These are phyloP conservation scores for Tenebrio molitor DNA, from an alignment of 1,140 invertebrate genomes.

Conservation along the genomic window DNA sequence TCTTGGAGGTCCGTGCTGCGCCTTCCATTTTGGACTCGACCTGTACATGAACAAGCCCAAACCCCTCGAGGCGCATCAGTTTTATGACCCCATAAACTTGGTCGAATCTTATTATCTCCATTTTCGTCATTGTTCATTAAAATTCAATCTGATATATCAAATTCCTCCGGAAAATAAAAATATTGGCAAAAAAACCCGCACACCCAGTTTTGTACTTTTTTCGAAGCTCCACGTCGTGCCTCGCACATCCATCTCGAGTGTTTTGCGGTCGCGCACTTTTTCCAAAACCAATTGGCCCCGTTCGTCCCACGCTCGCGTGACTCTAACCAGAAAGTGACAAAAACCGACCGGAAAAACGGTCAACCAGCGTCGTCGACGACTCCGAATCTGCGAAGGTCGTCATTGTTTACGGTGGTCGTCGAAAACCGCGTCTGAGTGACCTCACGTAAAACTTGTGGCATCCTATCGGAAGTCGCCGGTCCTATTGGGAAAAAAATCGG, in stretches of 20 bases:
- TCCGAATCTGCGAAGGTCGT: constrained; percentile 23
- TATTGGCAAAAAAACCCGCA: background rate
- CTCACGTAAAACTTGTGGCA: constrained; percentile 32
- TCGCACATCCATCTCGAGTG: no score
- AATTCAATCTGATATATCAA: background rate
- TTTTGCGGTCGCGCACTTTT: no score
- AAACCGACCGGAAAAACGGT: no score
- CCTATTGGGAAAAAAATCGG: background rate
- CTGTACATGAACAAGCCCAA: no score
- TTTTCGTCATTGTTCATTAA: constrained; percentile 3
- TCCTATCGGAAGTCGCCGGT: constrained; percentile 9
- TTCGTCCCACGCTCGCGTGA: no score
- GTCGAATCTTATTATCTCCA: constrained; percentile 6
- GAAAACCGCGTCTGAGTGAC: constrained; percentile 24
- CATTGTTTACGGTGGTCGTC: constrained; percentile 4
- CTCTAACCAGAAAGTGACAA: no score
- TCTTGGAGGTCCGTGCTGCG: no score
- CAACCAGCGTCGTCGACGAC: no score
- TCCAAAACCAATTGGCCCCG: no score
- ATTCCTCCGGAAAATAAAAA: background rate
- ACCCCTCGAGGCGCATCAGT: background rate
- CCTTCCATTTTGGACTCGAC: no score
- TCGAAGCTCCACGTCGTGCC: no score
- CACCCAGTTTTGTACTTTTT: no score
- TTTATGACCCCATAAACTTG: constrained; percentile 7